phyloP scores from a whole-genome alignment of 2,797 vertebrate species.

The Morelia viridis region DNA sequence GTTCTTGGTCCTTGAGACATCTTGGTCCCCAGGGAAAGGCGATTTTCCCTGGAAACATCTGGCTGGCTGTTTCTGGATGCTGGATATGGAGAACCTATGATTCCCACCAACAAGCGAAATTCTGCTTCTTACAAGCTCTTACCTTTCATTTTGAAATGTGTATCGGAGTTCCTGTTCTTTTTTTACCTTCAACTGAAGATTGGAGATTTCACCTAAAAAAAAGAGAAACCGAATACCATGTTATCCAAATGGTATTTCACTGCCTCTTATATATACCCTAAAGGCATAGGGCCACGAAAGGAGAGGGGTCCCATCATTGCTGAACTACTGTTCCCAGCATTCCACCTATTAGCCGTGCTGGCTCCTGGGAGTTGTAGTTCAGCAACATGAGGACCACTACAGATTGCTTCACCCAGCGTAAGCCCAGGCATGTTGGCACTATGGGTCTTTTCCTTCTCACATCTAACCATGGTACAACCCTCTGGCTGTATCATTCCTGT shows the following conservation, averaged over 20 bases:
- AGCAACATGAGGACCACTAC: neutral
- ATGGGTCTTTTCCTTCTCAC: no score
- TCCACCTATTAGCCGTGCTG: neutral
- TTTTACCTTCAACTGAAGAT: neutral
- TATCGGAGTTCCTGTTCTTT: fast-evolving
- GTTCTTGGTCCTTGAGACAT: neutral
- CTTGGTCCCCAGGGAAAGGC: neutral
- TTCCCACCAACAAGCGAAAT: neutral
- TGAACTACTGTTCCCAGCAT: neutral
- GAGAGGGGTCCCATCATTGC: neutral
- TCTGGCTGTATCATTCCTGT: neutral
- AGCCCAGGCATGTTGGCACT: no score
- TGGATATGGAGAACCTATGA: neutral
- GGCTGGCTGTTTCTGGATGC: neutral
- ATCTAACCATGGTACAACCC: no score
- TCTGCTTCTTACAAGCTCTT: neutral
- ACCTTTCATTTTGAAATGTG: neutral
- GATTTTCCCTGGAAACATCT: neutral
- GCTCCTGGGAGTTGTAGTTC: neutral
- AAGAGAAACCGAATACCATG: neutral
- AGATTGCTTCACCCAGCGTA: neutral
- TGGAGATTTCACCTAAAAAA: neutral
- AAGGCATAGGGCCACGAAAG: neutral
- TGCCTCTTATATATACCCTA: neutral
- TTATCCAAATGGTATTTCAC: neutral